A percentile compares a stretch with the other conserved stretches of the same genome.
Conservation (phyloP, 2,888 invertebrate species). For the Scrobipalpa atriplicella region DNA sequence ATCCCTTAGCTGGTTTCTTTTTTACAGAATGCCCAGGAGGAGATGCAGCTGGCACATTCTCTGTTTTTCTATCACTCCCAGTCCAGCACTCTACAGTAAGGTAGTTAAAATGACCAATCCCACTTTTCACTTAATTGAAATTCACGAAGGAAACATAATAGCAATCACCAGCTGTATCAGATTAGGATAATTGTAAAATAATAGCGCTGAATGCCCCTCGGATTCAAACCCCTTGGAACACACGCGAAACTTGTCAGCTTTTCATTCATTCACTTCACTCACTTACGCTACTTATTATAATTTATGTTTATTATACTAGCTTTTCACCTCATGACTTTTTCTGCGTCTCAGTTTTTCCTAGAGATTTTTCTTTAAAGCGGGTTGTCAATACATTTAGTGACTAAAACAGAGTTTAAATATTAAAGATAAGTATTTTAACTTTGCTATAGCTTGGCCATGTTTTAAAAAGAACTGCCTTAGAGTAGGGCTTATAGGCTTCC, state of each 20-base stretch:
- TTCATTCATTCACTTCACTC: slow-evolving; percentile 14
- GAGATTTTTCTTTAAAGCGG: no score
- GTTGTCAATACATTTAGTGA: no score
- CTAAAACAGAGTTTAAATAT: no score
- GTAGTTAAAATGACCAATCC: not conserved
- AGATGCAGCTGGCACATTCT: no score
- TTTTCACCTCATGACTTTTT: not conserved
- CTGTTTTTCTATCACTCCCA: no score
- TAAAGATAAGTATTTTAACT: no score
- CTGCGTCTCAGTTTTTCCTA: no score
- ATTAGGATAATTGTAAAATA: slow-evolving; percentile 34
- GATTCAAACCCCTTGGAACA: slow-evolving; percentile 25
- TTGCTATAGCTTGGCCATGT: no score
- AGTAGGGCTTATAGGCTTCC: no score
- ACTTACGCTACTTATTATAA: not conserved
- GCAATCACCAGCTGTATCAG: slow-evolving; percentile 27
- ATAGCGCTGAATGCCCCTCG: slow-evolving; percentile 31
- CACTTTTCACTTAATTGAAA: slow-evolving; percentile 30
- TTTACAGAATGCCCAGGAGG: no score
- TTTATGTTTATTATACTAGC: not conserved
- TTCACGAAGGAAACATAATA: slow-evolving; percentile 29
- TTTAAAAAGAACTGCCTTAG: no score
- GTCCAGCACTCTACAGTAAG: not conserved
- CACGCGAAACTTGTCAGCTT: slow-evolving; percentile 32
- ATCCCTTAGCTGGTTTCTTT: no score